These are phyloP conservation scores for Crioceris asparagi DNA, from an alignment of 2,888 invertebrate genomes.

Conservation along the genomic window DNA sequence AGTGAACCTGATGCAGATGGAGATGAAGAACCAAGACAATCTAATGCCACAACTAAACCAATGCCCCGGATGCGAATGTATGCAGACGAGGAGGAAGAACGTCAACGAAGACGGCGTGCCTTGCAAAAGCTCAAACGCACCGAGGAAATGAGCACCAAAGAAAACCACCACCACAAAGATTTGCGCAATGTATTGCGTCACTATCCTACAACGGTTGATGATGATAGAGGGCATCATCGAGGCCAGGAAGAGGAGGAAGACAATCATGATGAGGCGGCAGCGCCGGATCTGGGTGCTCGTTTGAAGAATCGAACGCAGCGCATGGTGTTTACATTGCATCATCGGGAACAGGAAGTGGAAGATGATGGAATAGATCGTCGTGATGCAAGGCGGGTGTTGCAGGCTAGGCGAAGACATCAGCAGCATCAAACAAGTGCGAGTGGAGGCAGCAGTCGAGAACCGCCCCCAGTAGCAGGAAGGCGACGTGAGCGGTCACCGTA, in stretches of 20 bases:
- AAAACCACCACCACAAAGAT: conserved; percentile 14
- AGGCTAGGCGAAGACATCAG: no score
- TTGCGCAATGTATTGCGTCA: conserved; percentile 1
- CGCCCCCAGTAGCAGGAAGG: conserved; percentile 12
- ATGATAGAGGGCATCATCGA: conserved; percentile 5
- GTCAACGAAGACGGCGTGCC: conserved; percentile 36
- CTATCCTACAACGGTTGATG: neutral
- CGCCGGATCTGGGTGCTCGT: conserved; percentile 27
- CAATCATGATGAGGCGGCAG: no score
- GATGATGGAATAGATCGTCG: no score
- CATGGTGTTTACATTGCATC: conserved; percentile 27
- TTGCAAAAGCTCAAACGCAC: conserved; percentile 31
- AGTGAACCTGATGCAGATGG: conserved; percentile 16
- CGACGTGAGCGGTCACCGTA: conserved; percentile 11
- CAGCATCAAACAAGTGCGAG: no score
- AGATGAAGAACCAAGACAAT: conserved; percentile 8
- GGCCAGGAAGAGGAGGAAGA: conserved; percentile 15
- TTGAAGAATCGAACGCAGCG: conserved; percentile 28
- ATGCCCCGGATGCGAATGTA: conserved; percentile 74
- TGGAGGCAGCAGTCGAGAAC: no score
- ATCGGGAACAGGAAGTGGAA: conserved; percentile 19
- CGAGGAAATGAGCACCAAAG: conserved; percentile 29
- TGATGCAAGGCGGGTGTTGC: no score
- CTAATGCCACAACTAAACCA: conserved; percentile 13
- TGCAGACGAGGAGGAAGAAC: conserved; percentile 76